Base-by-base conservation (phyloP, 2,113 vertebrate species). In the Lontra canadensis region DNA sequence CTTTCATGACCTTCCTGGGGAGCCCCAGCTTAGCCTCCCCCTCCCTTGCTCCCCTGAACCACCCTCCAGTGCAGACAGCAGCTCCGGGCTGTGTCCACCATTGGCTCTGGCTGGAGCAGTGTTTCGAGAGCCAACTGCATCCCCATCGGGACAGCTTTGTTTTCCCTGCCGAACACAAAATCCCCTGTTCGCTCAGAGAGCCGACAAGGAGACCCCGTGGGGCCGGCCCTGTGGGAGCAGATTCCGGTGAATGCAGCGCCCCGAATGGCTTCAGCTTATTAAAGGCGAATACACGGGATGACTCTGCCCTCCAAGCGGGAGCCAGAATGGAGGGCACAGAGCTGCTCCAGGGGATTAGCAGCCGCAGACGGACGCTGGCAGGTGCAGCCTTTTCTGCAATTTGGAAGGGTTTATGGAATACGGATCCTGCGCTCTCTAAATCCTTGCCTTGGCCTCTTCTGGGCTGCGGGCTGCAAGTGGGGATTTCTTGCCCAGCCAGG, bases 111-210 rank as follows among this genome's bases (percentile, higher is more conserved):
- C 88, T 73, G 94, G 95, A 84, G 88, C 91, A 96, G 95, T 26
- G 3, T 89, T 49, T 59, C 79, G 73, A 90, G 61, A 71, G 95
- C 97, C 97, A 96, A 95, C 95, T 55, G 94, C 90, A 97, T 98
- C 93, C 97, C 97, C 36, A 42, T 90, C 18, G 96, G 97, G 97
- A 88, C 96, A 90, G 97, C 97, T 96, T 98, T 98, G 97, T 98
- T 96, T 97, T 84, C 96, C 84, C 63, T 34, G 90, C 61, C n/a
- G 95, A 97, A 98, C 97, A 97, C 96, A 97, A 98, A 98, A 98
- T 97, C 97, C 94, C 92, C 97, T 98, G 97, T 98, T 97, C 95
- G 17, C 94, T 95, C 8, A 6, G 86, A 97, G 84, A 87, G 96
- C 82, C 36, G 74, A 98, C 97, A 98, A 97, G 97, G 95, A 78